phyloP scores from a whole-genome alignment of 2,888 invertebrate genomes.

The Caenorhabditis doughertyi region DNA sequence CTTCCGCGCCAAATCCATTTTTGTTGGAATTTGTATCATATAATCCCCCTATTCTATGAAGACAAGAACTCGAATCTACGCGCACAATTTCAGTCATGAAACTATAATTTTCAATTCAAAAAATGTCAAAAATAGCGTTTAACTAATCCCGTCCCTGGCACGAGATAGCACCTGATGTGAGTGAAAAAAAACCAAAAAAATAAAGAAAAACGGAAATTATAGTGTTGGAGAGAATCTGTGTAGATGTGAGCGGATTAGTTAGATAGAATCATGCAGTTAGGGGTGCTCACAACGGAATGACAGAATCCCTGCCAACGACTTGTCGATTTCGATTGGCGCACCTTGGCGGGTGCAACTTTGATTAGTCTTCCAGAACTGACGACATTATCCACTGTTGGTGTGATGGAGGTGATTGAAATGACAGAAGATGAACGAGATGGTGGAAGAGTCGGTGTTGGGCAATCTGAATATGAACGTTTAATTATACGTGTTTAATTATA shows the following conservation, averaged over 20 bases:
- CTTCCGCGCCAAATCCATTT: background rate
- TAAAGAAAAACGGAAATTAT: slow-evolving; percentile 11
- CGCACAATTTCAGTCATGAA: background rate
- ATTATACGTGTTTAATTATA: background rate
- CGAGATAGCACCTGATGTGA: background rate
- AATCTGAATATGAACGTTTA: slow-evolving; percentile 28
- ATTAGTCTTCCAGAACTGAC: slow-evolving; percentile 35
- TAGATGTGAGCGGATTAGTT: background rate
- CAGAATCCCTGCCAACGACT: slow-evolving; percentile 56
- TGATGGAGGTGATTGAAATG: slow-evolving; percentile 49
- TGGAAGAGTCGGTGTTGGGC: slow-evolving; percentile 42
- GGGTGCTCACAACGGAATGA: slow-evolving; percentile 45
- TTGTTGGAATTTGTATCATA: background rate
- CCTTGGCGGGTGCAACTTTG: slow-evolving; percentile 60
- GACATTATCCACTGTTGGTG: slow-evolving; percentile 15
- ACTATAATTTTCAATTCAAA: background rate
- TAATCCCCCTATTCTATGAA: background rate
- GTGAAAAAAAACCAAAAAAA: background rate
- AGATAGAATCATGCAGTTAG: slow-evolving; percentile 13
- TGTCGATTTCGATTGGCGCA: slow-evolving; percentile 52
- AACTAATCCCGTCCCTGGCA: background rate
- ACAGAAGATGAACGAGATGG: slow-evolving; percentile 57
- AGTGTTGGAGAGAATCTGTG: background rate
- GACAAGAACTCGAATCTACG: background rate
- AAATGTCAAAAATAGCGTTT: slow-evolving; percentile 5